Percentiles rank a stretch among this genome's conserved stretches.
Conservation (phyloP, 1,140 invertebrate species). For the Sarcophaga peregrina region DNA sequence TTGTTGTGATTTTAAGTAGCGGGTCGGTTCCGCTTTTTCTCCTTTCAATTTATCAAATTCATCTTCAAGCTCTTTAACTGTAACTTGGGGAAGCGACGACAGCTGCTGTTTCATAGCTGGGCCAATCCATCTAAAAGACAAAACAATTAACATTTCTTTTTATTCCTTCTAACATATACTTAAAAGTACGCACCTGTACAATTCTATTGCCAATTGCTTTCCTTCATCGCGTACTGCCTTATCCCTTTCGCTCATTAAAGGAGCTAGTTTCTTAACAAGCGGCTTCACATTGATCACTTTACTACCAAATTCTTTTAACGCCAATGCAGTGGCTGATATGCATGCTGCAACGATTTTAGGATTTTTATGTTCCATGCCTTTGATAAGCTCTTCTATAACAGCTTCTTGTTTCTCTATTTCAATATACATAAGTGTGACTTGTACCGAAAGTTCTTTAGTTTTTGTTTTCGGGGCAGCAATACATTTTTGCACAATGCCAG, state of each 20-base stretch:
- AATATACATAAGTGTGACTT: slow-evolving; percentile 92
- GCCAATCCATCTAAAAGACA: slow-evolving; percentile 82
- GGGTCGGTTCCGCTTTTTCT: slow-evolving; percentile 76
- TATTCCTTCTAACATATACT: background rate
- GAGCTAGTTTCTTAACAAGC: slow-evolving; percentile 86
- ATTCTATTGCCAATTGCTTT: slow-evolving; percentile 88
- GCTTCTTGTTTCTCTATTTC: slow-evolving; percentile 96
- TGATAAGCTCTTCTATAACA: slow-evolving; percentile 90
- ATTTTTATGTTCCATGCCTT: slow-evolving; percentile 95
- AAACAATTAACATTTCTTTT: background rate
- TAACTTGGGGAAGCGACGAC: slow-evolving; percentile 86
- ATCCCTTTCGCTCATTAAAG: slow-evolving; percentile 90
- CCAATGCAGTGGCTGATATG: slow-evolving; percentile 79
- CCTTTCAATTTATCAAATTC: slow-evolving; percentile 84
- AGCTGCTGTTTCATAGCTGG: slow-evolving; percentile 88
- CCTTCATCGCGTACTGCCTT: slow-evolving; percentile 92
- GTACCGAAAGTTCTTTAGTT: slow-evolving; percentile 90
- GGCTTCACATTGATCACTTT: slow-evolving; percentile 92
- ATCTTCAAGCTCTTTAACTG: slow-evolving; percentile 87
- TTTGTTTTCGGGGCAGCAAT: slow-evolving; percentile 90
- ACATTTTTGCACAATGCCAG: slow-evolving; percentile 90
- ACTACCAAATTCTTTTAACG: slow-evolving; percentile 88
- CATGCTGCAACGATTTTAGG: slow-evolving; percentile 93
- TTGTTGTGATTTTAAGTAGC: slow-evolving; percentile 92
- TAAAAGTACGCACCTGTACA: slow-evolving; percentile 77